phyloP scores from a whole-genome alignment of 2,888 invertebrate genomes.

The Platycheirus albimanus region DNA sequence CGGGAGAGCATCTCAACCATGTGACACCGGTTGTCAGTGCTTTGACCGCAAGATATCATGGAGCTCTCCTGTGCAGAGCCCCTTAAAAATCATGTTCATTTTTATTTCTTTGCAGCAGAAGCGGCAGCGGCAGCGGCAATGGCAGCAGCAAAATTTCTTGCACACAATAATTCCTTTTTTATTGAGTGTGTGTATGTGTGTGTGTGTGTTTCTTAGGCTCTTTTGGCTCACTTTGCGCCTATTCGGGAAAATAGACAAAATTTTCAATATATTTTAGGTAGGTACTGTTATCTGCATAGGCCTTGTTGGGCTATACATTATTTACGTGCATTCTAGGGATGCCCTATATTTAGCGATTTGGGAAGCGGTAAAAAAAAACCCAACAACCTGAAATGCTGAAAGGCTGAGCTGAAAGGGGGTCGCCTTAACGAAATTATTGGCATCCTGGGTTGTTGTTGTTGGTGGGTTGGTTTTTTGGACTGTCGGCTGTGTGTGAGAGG shows the following conservation, averaged over 20 bases:
- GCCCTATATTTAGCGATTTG: constrained; percentile 61
- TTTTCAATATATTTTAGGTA: constrained; percentile 68
- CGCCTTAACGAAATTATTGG: constrained; percentile 30
- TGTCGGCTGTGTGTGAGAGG: constrained; percentile 22
- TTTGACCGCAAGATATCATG: constrained; percentile 67
- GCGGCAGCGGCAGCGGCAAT: too few species aligned
- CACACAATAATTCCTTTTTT: constrained; percentile 31
- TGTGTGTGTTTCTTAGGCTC: constrained; percentile 29
- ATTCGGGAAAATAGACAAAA: constrained; percentile 54
- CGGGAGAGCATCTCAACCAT: constrained; percentile 70
- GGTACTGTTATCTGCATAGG: constrained; percentile 70
- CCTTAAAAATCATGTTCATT: constrained; percentile 54
- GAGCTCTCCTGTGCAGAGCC: constrained; percentile 52
- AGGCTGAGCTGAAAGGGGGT: background rate
- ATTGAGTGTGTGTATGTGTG: constrained; percentile 28
- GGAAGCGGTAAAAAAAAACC: constrained; percentile 8
- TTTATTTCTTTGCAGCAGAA: constrained; percentile 33
- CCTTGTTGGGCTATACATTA: constrained; percentile 67
- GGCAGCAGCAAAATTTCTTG: constrained; percentile 41
- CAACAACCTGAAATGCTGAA: too few species aligned
- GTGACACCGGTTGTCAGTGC: constrained; percentile 72
- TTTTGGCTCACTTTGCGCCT: constrained; percentile 37
- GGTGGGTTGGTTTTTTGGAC: background rate
- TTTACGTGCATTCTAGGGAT: constrained; percentile 67
- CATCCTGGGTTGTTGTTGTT: constrained; percentile 32